A percentile compares a stretch with the other conserved stretches of the same genome.
phyloP scores from a whole-genome alignment of 2,888 invertebrate species.

The Apodemia duryi region DNA sequence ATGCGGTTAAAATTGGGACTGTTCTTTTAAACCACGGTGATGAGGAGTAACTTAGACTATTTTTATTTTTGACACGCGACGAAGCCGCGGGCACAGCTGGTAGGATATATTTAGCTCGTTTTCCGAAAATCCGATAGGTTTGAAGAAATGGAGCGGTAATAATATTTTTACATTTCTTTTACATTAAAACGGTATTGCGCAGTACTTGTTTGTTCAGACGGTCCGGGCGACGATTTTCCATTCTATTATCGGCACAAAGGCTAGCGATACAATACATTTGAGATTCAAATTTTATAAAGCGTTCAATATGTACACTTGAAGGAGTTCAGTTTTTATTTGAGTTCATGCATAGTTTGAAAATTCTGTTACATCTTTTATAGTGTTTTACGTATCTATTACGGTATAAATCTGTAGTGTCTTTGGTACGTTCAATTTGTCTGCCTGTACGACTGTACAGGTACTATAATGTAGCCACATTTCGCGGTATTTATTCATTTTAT shows the following conservation, averaged over 20 bases:
- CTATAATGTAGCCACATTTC: no score
- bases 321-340: constrained; percentile 16
- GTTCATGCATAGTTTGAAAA: background rate
- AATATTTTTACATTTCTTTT: constrained; percentile 18
- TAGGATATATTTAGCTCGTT: no score
- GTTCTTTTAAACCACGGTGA: no score
- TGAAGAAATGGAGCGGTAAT: background rate
- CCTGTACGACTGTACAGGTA: no score
- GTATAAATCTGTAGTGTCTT: no score
- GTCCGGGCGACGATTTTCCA: constrained; percentile 25
- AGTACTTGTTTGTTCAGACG: constrained; percentile 25
- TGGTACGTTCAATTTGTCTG: no score
- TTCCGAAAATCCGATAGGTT: background rate
- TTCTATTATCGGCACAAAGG: constrained; percentile 30
- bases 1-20: no score
- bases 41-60: no score
- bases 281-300: constrained; percentile 29
- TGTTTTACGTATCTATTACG: background rate
- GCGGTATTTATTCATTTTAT: no score
- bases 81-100: no score
- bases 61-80: no score
- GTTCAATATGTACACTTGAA: constrained; percentile 18
- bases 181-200: constrained; percentile 14
- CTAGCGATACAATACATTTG: constrained; percentile 25
- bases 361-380: background rate